Percentiles rank a stretch among this genome's conserved stretches.
phyloP scores from a whole-genome alignment of 2,888 invertebrate species.

The Meandrusa payeni region DNA sequence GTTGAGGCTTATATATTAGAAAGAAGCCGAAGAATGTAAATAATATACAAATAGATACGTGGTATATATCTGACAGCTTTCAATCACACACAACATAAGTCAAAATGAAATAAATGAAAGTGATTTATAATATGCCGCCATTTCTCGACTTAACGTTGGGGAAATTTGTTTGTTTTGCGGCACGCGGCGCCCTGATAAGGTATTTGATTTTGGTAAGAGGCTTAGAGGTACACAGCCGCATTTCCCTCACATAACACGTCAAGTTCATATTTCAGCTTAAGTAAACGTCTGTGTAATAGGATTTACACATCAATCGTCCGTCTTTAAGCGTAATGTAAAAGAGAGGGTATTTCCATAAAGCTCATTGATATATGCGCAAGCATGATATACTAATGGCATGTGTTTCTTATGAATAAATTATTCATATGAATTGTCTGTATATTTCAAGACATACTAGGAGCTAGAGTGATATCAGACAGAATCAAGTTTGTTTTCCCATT shows the following conservation, averaged over 20 bases:
- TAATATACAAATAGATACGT: too few species aligned
- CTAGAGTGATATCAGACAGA: too few species aligned
- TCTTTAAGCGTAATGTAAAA: slow-evolving; percentile 8
- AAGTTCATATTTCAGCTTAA: slow-evolving; percentile 24
- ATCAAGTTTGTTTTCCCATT: too few species aligned
- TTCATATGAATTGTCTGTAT: too few species aligned
- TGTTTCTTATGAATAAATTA: background rate
- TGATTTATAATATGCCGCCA: slow-evolving; percentile 54
- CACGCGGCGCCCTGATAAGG: slow-evolving; percentile 35
- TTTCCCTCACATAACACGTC: slow-evolving; percentile 9
- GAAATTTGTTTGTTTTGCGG: slow-evolving; percentile 47
- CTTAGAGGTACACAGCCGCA: slow-evolving; percentile 22
- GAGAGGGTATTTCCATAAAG: slow-evolving; percentile 10
- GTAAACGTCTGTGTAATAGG: slow-evolving; percentile 20
- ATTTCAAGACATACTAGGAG: too few species aligned
- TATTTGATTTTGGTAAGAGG: slow-evolving; percentile 31
- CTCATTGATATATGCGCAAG: slow-evolving; percentile 3
- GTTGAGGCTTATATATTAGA: too few species aligned
- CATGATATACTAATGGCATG: background rate
- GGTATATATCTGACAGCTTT: too few species aligned
- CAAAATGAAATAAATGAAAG: slow-evolving; percentile 36
- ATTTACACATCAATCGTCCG: slow-evolving; percentile 23
- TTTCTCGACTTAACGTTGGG: slow-evolving; percentile 37
- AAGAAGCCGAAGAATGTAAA: too few species aligned
- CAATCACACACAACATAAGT: slow-evolving; percentile 14